Base-by-base conservation (phyloP, 2,888 invertebrate species). In the Lymantria monacha region DNA sequence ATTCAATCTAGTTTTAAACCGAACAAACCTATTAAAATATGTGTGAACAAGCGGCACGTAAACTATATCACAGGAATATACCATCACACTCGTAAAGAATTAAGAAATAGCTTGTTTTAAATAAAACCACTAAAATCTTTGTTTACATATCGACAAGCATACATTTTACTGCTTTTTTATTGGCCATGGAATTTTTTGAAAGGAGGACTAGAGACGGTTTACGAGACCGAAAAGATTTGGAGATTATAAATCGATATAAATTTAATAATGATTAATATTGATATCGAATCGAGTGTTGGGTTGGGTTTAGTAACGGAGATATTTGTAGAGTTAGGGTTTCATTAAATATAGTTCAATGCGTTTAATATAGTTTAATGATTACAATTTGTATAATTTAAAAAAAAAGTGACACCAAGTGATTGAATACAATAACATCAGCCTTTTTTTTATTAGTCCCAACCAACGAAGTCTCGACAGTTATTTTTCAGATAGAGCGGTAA, bases 191-290 rank as follows among this genome's bases (percentile, higher is more conserved):
- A 82, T 79, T 76, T n/a, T 72, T 63, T 59, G 67, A 67, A 74
- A 77, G 77, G 79, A 80, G 71, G 57, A 60, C 57, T 59, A 59
- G 45, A 54, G 61, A 63, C 59, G 55, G 59, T 69, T 70, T 70
- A 70, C 56, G 70, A 70, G 58, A 56, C 46, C 37, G 44, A 58
- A 60, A 69, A 83, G 87, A 87, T 88, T 79, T 78, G 61, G 66
- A 82, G 88, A 87, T 86, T 85, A 81, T 83, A 66, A 79, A 70
- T 79, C 80, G 76, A 81, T 83, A 87, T 86, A 87, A 84, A 86
- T 87, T 87, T 84, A 81, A 81, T 86, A 85, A 83, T 86, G 85
- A 86, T 86, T 85, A 83, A 85, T 82, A 84, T 84, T 84, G 78
- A 81, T 81, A 83, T 85, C 79, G 78, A 76, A 62, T 81, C 58